Conservation (phyloP, 2,888 invertebrate genomes). For the Cryptus armator region DNA sequence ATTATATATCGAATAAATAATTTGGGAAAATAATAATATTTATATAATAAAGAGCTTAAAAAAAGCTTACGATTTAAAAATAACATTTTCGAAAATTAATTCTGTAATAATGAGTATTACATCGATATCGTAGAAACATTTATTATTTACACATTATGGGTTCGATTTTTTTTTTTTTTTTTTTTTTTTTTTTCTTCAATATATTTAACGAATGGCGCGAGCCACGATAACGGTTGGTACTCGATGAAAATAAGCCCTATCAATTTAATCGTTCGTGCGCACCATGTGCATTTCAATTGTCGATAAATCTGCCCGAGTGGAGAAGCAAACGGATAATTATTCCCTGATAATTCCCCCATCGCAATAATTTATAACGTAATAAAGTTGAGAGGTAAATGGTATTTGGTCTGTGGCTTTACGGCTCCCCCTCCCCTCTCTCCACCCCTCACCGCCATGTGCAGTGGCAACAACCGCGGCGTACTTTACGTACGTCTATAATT, state of each 20-base stretch:
- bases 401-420: constrained; percentile 33
- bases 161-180: background rate
- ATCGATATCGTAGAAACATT: background rate
- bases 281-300: constrained; percentile 34
- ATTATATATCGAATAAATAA: no score
- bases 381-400: constrained; percentile 57
- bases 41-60: no score
- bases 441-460: background rate
- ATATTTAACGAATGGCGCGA: background rate
- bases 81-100: no score
- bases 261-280: constrained; percentile 18
- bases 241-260: constrained; percentile 27
- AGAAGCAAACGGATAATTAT: constrained; percentile 52
- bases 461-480: background rate
- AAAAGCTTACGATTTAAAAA: no score
- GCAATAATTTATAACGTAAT: constrained; percentile 57
- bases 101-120: no score
- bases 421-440: background rate
- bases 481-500: constrained; percentile 20
- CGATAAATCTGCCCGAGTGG: constrained; percentile 30
- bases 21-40: no score
- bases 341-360: constrained; percentile 45
- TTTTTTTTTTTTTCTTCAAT: background rate
- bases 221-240: background rate
- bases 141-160: background rate